phyloP scores from a whole-genome alignment of 2,888 invertebrate species.

The Nemapogon koenigi region DNA sequence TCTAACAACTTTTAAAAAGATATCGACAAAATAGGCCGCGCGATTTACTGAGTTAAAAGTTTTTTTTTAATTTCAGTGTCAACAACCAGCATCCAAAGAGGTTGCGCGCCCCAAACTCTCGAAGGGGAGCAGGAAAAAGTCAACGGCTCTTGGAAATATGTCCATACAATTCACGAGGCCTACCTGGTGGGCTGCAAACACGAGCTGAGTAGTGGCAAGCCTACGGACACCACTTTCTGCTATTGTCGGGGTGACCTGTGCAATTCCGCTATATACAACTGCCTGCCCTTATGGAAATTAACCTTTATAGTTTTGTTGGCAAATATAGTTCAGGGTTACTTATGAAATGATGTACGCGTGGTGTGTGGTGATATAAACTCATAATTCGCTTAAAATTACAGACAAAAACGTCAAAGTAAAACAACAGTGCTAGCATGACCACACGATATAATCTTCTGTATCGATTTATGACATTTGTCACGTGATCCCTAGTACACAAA shows the following conservation, averaged over 20 bases:
- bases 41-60: not conserved
- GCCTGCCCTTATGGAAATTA: no score
- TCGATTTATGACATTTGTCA: no score
- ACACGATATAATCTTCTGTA: no score
- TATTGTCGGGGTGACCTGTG: conserved; percentile 78
- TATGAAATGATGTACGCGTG: no score
- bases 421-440: no score
- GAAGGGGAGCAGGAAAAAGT: conserved; percentile 63
- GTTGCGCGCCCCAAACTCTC: conserved; percentile 75
- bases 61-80: conserved; percentile 28
- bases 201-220: conserved; percentile 63
- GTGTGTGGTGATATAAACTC: no score
- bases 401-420: no score
- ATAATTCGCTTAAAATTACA: no score
- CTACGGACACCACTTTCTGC: conserved; percentile 69
- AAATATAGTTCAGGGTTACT: no score
- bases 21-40: no score
- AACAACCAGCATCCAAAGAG: conserved; percentile 44
- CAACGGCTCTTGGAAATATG: conserved; percentile 63
- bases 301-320: not conserved
- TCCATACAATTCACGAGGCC: conserved; percentile 69
- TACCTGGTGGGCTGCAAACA: conserved; percentile 73
- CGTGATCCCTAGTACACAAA: no score
- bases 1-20: no score
- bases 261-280: conserved; percentile 51